Base-by-base conservation (phyloP, 2,797 vertebrate species). In the Lagorchestes hirsutus region DNA sequence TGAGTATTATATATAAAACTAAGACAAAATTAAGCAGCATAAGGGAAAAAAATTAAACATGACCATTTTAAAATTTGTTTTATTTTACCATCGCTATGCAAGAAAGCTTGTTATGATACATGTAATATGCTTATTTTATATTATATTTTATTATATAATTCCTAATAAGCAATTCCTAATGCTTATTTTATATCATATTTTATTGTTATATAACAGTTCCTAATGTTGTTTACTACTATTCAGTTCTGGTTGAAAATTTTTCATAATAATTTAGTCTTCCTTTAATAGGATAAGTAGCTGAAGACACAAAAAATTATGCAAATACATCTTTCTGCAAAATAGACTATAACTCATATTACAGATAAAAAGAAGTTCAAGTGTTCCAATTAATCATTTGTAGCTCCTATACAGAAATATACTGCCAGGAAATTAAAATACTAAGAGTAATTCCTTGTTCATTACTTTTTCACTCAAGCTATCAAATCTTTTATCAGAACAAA, bases 11-110 rank as follows among this genome's bases (percentile, higher is more conserved):
- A 82, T 16, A 5, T 91, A 96, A 94, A 95, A 93, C 29, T 92
- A 91, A 54, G 10, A 46, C 24, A 96, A 95, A 97, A 95, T 92
- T 92, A 55, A 96, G 18, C 92, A 90, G 91, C 90, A 82, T 91
- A 93, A 96, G 95, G n/a, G 62, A 97, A 96, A 74, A 95, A 91
- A 27, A 28, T 74, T 93, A 95, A 22, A 93, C 11, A 95, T 11
- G 11, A 92, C 14, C 96, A 34, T 67, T 92, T 95, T 91, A 31
- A 31, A 46, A 56, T 55, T 94, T 94, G 91, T 90, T 16, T 90
- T 96, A 95, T 95, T 95, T 97, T 29, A 91, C 67, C 91, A 97
- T 4, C 87, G 55, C 6, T 95, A 97, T 54, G 97, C 9, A 16
- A 10, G 91, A 34, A 29, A 92, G 27, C 91, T 31, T 93, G 95